Base-by-base conservation (phyloP, 2,888 invertebrate genomes). In the Phengaris alcon region DNA sequence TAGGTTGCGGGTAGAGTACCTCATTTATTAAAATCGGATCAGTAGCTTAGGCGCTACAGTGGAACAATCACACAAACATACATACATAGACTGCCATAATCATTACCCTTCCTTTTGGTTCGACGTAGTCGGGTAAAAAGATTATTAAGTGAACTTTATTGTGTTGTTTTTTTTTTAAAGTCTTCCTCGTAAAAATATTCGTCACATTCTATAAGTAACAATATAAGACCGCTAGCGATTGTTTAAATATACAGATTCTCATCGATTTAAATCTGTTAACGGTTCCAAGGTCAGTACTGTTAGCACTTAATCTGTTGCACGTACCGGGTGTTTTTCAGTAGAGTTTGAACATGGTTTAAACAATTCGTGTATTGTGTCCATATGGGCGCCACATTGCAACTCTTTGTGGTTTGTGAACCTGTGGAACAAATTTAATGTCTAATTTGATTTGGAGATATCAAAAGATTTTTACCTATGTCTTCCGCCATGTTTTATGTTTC, bases 301-400 rank as follows among this genome's bases (percentile, higher is more conserved):
- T 74, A 54, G 59, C 52, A 57, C 70, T 35, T 76, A 44, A 74
- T 70, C 13, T 51, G 52, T 70, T 74, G 74, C 54, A 54, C 69
- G 35, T 64, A 70, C 59, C 55, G 74, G 68, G 72, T 73, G 68
- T 76, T 77, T 72, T 72, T 48, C 15, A 22, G 74, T 77, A 78
- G 79, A 79, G 79, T 79, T 78, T 81, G 79, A 82, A 81, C 79
- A 80, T 80, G 81, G 78, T 52, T 81, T 82, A 79, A 81, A 81
- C 80, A 77, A 79, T 77, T 72, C 52, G 54, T 72, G 78, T 79
- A 81, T 84, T 82, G 82, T 77, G 79, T 83, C 85, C 90, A 91
- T 88, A 87, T 90, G 90, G 82, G 82, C 79, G 80, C 88, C 90
- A 90, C 86, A 90, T 90, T 90, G 89, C 83, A 86, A 79, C 82